phyloP scores from a whole-genome alignment of 2,797 vertebrate species.

The Poeciliopsis turneri region DNA sequence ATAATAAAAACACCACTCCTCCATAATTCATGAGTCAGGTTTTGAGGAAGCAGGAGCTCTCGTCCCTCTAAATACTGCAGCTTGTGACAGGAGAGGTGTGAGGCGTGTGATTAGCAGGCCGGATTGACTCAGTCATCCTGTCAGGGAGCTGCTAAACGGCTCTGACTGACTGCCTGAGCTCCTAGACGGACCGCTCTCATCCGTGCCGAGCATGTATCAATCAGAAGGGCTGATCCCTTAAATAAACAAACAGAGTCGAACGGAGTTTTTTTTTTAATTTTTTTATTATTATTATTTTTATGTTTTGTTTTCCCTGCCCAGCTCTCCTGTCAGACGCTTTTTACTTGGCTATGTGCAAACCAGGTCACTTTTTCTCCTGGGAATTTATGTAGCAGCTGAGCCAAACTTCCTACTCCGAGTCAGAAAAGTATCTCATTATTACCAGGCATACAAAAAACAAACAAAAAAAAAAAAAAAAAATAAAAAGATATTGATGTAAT shows the following conservation, averaged over 20 bases:
- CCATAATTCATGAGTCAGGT: constrained; percentile 58
- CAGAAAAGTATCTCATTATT: neutral
- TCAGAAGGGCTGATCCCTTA: constrained; percentile 26
- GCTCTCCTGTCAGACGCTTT: neutral
- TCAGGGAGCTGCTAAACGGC: constrained; percentile 41
- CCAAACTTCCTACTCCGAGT: constrained; percentile 26
- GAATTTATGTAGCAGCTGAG: constrained; percentile 33
- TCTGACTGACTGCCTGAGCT: constrained; percentile 17
- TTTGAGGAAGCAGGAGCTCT: constrained; percentile 46
- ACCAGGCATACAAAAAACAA: neutral
- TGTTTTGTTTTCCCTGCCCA: neutral
- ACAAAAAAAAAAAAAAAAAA: neutral
- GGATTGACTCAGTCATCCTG: constrained; percentile 28
- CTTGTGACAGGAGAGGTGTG: neutral
- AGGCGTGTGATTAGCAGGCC: constrained; percentile 22
- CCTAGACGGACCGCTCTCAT: constrained; percentile 19
- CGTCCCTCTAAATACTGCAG: constrained; percentile 32
- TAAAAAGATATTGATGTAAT: neutral
- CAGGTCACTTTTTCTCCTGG: neutral
- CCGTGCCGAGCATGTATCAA: constrained; percentile 42
- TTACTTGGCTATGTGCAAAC: neutral
- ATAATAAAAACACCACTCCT: constrained; percentile 31
- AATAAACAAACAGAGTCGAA: constrained; percentile 1
- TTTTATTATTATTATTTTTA: neutral
- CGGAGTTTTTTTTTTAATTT: neutral